A percentile compares a stretch with the other conserved stretches of the same genome.
These are phyloP conservation scores for Nothocercus julius DNA, from an alignment of 2,113 vertebrate genomes.

Conservation along the genomic window DNA sequence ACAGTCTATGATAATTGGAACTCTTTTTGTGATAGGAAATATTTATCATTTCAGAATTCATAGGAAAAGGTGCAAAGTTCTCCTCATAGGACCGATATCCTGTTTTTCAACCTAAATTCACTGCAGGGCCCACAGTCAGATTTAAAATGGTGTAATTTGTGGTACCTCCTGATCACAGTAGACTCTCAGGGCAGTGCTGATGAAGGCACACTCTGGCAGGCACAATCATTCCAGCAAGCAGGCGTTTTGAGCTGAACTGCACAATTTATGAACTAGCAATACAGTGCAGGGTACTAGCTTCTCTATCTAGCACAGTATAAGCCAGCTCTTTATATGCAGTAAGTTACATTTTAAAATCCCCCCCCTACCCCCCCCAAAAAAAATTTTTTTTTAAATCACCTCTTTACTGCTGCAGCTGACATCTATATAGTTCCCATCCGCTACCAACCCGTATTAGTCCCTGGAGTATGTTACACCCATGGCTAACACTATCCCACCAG, in stretches of 20 bases:
- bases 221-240: not conserved
- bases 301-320: not conserved
- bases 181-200: not conserved
- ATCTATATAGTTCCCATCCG: not conserved
- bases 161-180: not conserved
- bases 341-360: slow-evolving; percentile 2
- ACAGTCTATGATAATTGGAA: not conserved
- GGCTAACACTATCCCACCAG: not conserved
- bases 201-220: not conserved
- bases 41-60: not conserved
- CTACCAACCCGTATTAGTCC: not conserved
- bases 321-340: not conserved
- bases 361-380: not conserved
- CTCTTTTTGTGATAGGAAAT: not conserved
- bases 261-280: not conserved
- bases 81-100: not conserved
- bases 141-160: not conserved
- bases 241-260: not conserved
- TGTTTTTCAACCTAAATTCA: not conserved
- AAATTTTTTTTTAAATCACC: not conserved
- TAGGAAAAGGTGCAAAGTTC: not conserved
- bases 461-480: not conserved
- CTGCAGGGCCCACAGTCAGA: not conserved
- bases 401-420: not conserved
- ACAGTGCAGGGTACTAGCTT: not conserved